Conservation (phyloP, 2,797 vertebrate genomes). For the Potorous gilbertii region DNA sequence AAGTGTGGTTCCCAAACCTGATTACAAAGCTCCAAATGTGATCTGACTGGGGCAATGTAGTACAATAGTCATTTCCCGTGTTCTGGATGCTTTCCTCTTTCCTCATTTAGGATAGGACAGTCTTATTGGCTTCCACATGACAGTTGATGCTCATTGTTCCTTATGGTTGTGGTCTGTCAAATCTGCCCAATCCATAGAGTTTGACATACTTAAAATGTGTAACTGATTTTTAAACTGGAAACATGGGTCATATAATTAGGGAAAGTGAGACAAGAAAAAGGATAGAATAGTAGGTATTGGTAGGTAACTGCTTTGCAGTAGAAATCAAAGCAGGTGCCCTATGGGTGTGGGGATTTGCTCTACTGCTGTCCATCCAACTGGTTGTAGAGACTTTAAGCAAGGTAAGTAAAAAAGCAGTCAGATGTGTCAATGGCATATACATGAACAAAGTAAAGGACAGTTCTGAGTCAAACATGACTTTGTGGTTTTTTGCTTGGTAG, state of each 20-base stretch:
- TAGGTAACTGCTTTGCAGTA: background rate
- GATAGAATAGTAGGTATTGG: background rate
- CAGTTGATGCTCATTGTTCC: background rate
- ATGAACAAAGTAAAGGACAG: background rate
- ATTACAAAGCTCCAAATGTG: too few relatives aligned
- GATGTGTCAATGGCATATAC: background rate
- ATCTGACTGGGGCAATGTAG: too few relatives aligned
- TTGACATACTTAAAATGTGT: background rate
- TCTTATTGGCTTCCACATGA: background rate
- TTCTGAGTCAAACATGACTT: background rate
- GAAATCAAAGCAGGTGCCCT: background rate
- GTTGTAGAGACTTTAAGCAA: background rate
- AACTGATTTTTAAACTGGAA: background rate
- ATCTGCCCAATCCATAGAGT: background rate
- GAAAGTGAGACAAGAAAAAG: background rate
- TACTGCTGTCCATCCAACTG: background rate
- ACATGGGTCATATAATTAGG: background rate
- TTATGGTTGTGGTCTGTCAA: background rate
- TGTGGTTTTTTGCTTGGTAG: background rate
- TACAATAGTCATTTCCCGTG: background rate
- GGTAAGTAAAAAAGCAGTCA: background rate
- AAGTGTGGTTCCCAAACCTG: background rate
- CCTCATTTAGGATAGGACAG: too few relatives aligned
- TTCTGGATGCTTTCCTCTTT: background rate
- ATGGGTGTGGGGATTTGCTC: background rate